Evolutionary conservation across 2,113 vertebrate genomes (phyloP), one percentile per base, ranked within the genome.

Genomic region (Erinaceus europaeus): DNA sequence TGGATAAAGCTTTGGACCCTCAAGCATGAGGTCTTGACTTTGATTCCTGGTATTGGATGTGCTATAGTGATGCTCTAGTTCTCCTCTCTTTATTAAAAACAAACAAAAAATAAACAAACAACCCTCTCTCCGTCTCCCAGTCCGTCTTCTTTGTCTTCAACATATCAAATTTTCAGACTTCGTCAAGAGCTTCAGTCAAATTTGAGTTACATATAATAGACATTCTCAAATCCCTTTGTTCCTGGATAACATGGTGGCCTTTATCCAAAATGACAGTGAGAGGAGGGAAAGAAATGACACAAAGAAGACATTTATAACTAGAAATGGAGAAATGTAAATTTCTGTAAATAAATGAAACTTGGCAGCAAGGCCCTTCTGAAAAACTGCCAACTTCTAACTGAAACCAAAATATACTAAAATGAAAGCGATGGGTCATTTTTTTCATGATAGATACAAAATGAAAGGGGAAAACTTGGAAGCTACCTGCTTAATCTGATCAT

Each of bases 401-500:
- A 87, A 89, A 81, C 18, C n/a, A 72, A 88, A 88, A 87, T 79
- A 74, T 55, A 88, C 76, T 89, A 50, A 91, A 90, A 91, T 82
- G 75, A 79, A 92, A 88, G 74, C 75, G 80, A 82, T 92, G 74
- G 50, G 80, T 92, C 44, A 17, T 57, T 14, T 78, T 86, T 86
- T n/a, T n/a, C n/a, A 86, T 79, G 62, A 86, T 90, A 67, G 92
- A 85, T 72, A 79, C 13, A 68, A 72, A 90, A 36, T 62, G 42
- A 77, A 84, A 91, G 65, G 17, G n/a, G 48, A 88, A 89, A 94
- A 76, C 55, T 90, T 92, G 92, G 55, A 94, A 92, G 88, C 18
- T 68, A 71, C 61, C 40, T 87, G 38, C 10, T 78, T 83, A 68
- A 72, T 67, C 79, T 92, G 55, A 61, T 91, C 86, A 88, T 3